These are phyloP conservation scores for Lophius piscatorius DNA, from an alignment of 2,113 vertebrate species.

Conservation along the genomic window DNA sequence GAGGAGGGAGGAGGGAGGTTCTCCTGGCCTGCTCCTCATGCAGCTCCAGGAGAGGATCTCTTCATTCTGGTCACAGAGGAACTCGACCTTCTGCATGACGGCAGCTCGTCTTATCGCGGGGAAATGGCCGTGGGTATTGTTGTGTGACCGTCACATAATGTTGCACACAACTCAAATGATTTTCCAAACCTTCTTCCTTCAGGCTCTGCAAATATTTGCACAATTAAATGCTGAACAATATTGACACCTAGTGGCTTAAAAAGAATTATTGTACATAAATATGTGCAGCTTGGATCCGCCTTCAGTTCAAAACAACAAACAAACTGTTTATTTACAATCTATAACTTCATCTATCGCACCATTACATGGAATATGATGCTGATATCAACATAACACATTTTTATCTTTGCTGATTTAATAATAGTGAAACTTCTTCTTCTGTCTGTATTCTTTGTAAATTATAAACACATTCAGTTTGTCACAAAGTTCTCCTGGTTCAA, in stretches of 20 bases:
- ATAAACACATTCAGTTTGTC: too few relatives aligned
- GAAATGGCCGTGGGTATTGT: conserved; percentile 44
- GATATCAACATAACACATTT: too few relatives aligned
- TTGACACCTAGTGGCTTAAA: conserved; percentile 57
- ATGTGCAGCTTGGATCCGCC: too few relatives aligned
- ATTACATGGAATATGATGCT: too few relatives aligned
- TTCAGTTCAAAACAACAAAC: too few relatives aligned
- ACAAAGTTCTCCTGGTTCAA: too few relatives aligned
- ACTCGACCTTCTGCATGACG: conserved; percentile 55
- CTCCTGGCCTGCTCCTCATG: conserved; percentile 13
- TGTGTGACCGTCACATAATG: conserved; percentile 25
- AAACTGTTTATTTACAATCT: too few relatives aligned
- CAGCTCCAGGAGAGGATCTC: conserved; percentile 25
- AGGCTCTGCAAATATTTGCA: neutral
- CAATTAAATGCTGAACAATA: conserved; percentile 48
- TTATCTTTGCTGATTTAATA: too few relatives aligned
- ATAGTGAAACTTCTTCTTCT: too few relatives aligned
- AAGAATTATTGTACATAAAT: too few relatives aligned
- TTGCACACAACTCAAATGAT: conserved; percentile 18
- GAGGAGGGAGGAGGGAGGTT: conserved; percentile 24
- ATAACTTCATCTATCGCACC: too few relatives aligned
- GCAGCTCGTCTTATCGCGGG: conserved; percentile 42
- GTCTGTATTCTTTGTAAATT: too few relatives aligned
- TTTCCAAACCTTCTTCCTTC: neutral
- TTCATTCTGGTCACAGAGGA: conserved; percentile 50